These are phyloP conservation scores for Trochalopteron elliotii DNA, from an alignment of 2,113 vertebrate species.

Conservation along the genomic window DNA sequence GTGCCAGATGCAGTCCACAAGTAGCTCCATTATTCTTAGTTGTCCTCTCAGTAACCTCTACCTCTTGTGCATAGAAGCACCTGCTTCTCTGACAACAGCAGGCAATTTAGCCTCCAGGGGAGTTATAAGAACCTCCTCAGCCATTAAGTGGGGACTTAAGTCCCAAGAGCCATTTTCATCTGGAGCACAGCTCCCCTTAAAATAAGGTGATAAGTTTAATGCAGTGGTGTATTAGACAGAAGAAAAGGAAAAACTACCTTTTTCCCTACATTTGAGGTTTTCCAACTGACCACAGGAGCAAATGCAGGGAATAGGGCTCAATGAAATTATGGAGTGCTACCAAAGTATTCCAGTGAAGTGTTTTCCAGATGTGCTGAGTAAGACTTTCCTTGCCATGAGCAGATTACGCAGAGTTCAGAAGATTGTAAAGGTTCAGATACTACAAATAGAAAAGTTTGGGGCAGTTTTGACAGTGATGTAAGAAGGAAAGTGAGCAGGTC, in stretches of 20 bases:
- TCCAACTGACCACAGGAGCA: neutral
- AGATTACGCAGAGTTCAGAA: neutral
- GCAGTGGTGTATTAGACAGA: neutral
- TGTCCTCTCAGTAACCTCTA: conserved; percentile 39
- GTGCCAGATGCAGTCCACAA: neutral
- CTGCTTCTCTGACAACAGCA: neutral
- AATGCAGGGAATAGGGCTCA: neutral
- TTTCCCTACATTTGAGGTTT: neutral
- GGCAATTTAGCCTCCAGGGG: neutral
- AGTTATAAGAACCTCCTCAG: neutral
- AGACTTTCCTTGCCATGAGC: neutral
- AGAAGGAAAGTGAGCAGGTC: neutral
- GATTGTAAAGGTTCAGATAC: neutral
- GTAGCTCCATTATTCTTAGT: neutral
- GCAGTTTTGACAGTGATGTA: neutral
- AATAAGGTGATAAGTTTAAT: conserved; percentile 20
- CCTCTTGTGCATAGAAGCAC: neutral
- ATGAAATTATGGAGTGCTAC: conserved; percentile 21
- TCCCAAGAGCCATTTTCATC: neutral
- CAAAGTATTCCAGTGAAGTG: neutral
- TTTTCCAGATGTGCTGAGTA: conserved; percentile 25
- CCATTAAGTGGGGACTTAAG: neutral
- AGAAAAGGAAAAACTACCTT: neutral
- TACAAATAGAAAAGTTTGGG: neutral
- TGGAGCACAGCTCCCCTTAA: conserved; percentile 5